A percentile compares a stretch with the other conserved stretches of the same genome.
These are phyloP conservation scores for Acronicta alni DNA, from an alignment of 2,888 invertebrate genomes.

Conservation along the genomic window DNA sequence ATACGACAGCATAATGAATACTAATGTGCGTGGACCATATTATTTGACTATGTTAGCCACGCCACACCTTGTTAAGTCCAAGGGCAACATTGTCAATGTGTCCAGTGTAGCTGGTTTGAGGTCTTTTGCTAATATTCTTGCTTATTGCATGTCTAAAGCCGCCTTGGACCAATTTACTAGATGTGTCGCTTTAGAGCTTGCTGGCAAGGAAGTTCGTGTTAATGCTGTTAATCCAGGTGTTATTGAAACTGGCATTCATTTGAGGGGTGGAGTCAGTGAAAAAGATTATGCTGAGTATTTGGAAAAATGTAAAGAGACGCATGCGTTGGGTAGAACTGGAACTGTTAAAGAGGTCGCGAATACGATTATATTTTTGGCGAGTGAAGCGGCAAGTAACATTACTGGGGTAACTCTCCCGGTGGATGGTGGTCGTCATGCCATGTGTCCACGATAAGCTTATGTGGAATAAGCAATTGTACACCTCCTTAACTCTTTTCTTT, in stretches of 20 bases:
- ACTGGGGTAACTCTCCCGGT: slow-evolving; percentile 95
- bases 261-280: slow-evolving; percentile 91
- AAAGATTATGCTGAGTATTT: slow-evolving; percentile 94
- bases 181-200: slow-evolving; percentile 94
- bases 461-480: not conserved
- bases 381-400: slow-evolving; percentile 94
- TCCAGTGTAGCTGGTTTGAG: slow-evolving; percentile 96
- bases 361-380: slow-evolving; percentile 96
- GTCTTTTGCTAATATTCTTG: slow-evolving; percentile 94
- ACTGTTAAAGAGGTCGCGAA: slow-evolving; percentile 94
- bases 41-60: slow-evolving; percentile 94
- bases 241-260: slow-evolving; percentile 91
- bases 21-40: slow-evolving; percentile 93
- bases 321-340: slow-evolving; percentile 96
- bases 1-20: slow-evolving; percentile 94
- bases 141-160: slow-evolving; percentile 96
- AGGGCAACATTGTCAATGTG: slow-evolving; percentile 96
- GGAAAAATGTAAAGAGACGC: slow-evolving; percentile 94
- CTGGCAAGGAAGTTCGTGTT: slow-evolving; percentile 92
- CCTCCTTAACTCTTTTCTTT: too few species aligned
- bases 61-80: slow-evolving; percentile 93
- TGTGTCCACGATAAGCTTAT: slow-evolving; percentile 92
- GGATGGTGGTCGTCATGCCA: slow-evolving; percentile 96
- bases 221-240: slow-evolving; percentile 97
- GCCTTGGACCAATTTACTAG: slow-evolving; percentile 97